Evolutionary conservation across 2,113 vertebrate genomes (phyloP), one percentile per base, ranked within the genome.

Genomic region (Piliocolobus tephrosceles): DNA sequence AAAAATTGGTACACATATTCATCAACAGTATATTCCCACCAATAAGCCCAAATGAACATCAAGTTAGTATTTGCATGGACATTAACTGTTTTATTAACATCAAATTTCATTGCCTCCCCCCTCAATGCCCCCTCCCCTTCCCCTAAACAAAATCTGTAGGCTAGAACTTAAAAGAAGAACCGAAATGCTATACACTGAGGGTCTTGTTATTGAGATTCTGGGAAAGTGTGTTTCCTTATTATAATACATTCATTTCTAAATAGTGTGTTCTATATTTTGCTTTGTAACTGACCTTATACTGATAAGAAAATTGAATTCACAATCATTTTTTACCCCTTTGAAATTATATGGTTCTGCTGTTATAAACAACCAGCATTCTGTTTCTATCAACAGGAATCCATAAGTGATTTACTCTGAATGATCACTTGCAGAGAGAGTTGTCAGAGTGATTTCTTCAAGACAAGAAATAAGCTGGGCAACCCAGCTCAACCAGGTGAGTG

Each of bases 301-400:
- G 18, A 22, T 47, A 88, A 92, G 80, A 91, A 85, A 93, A 93
- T 13, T 61, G 68, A 93, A n/a, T 95, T 95, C 68, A 85, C 16
- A 50, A 57, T 70, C 32, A 58, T 57, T 50, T 38, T 96, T 88
- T 5, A 70, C 5, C 20, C 40, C 79, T 94, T 93, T 73, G 68
- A 91, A 97, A 93, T 88, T n/a, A 85, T 14, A 47, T 27, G 50
- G 20, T 76, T 90, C 72, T 84, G 18, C 22, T 88, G 12, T 23
- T 94, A 50, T 61, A 97, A 89, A 80, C 93, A 95, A 57, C 50
- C 35, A 97, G 35, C 16, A 87, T 83, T 93, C 64, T 23, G 79
- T 79, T 78, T 57, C 40, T 61, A 76, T 86, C 80, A 95, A 82
- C 22, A 94, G 43, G 30, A 94, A 45, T 68, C 83, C 87, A 18